phyloP scores from a whole-genome alignment of 2,888 invertebrate genomes.

The Gonocerus acuteangulatus region DNA sequence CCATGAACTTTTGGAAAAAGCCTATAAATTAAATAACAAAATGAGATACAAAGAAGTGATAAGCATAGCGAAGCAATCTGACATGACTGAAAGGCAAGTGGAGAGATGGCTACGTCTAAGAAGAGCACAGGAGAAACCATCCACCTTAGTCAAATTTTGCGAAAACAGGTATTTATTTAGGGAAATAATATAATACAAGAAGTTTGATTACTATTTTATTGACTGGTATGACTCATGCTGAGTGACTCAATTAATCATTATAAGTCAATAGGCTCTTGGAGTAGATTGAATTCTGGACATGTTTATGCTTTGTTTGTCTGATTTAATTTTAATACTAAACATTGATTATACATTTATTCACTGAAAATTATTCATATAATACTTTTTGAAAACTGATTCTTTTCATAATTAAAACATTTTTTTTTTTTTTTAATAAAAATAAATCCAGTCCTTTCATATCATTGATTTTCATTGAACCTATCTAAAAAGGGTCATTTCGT shows the following conservation, averaged over 20 bases:
- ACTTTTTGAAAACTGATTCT: too few relatives aligned
- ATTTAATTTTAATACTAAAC: neutral
- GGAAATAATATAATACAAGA: neutral
- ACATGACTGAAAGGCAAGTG: slow-evolving; percentile 76
- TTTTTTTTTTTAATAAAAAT: too few relatives aligned
- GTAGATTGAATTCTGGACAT: neutral
- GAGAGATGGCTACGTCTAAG: slow-evolving; percentile 85
- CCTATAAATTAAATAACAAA: slow-evolving; percentile 59
- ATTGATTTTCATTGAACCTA: too few relatives aligned
- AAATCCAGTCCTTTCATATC: too few relatives aligned
- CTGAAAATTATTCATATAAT: too few relatives aligned
- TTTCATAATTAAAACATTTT: too few relatives aligned
- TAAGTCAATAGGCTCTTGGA: neutral
- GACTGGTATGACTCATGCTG: neutral
- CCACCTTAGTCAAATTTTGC: slow-evolving; percentile 81
- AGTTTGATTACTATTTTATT: neutral
- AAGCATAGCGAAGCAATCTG: slow-evolving; percentile 66
- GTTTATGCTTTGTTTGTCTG: neutral
- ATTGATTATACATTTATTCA: neutral
- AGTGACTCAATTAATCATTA: slow-evolving; percentile 2
- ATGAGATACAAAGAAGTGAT: slow-evolving; percentile 71
- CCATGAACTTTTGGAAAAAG: slow-evolving; percentile 69
- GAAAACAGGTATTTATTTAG: slow-evolving; percentile 59
- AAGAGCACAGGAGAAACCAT: slow-evolving; percentile 77
- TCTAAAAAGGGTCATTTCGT: too few relatives aligned